A percentile compares a stretch with the other conserved stretches of the same genome.
Evolutionary conservation across 2,888 invertebrate genomes (phyloP).

Genomic region (Callyntrura sp.): DNA sequence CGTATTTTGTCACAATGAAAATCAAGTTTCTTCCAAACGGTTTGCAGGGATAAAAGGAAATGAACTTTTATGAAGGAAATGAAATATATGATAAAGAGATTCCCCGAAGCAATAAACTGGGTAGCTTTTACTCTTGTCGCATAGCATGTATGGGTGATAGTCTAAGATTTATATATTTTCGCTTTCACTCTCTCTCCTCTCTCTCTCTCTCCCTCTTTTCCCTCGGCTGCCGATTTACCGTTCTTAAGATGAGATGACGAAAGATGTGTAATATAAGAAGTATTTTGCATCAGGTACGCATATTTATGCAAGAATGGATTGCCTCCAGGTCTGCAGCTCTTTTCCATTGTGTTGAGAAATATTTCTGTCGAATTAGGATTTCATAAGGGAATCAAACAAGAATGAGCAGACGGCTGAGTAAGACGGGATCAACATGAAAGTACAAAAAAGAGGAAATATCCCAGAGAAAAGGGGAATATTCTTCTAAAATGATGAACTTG

Average conservation of each 20-base stretch:
- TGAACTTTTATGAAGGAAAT: conserved; percentile 65
- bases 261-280: background rate
- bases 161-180: background rate
- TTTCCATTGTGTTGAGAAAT: conserved; percentile 16
- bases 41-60: conserved; percentile 54
- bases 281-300: background rate
- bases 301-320: background rate
- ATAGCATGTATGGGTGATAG: background rate
- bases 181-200: background rate
- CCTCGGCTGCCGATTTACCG: background rate
- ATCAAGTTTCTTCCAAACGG: conserved; percentile 54
- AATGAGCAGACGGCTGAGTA: conserved; percentile 26
- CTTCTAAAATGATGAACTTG: background rate
- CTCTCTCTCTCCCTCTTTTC: background rate
- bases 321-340: background rate
- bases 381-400: conserved; percentile 28
- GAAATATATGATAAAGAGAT: conserved; percentile 66
- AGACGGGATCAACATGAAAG: background rate
- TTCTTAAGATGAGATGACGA: too few relatives aligned
- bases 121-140: conserved; percentile 48
- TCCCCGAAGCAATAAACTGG: conserved; percentile 56
- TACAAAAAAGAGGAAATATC: background rate
- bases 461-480: background rate
- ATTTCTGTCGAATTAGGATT: conserved; percentile 45
- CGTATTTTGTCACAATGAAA: conserved; percentile 50